A percentile compares a stretch with the other conserved stretches of the same genome.
phyloP scores from a whole-genome alignment of 2,888 invertebrate species.

The Synanthedon formicaeformis region DNA sequence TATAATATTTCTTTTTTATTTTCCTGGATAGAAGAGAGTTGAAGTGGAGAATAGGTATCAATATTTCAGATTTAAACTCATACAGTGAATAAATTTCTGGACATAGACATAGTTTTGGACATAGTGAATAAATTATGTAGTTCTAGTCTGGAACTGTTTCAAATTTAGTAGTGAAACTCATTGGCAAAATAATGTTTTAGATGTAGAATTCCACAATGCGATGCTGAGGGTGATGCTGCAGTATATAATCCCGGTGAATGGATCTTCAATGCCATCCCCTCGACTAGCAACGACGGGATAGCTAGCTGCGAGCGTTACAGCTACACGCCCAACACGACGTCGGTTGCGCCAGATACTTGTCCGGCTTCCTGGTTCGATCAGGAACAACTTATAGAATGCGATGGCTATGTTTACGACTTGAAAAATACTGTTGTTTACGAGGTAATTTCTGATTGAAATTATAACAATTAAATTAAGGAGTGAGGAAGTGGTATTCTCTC shows the following conservation, averaged over 20 bases:
- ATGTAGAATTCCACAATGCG: slow-evolving; percentile 67
- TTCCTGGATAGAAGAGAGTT: too few relatives aligned
- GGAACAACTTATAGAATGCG: slow-evolving; percentile 19
- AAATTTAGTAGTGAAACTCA: too few relatives aligned
- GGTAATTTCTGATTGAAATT: slow-evolving; percentile 15
- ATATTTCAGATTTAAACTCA: too few relatives aligned
- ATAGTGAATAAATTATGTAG: too few relatives aligned
- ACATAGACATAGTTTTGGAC: too few relatives aligned
- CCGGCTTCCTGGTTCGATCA: slow-evolving; percentile 32
- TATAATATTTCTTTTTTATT: too few relatives aligned
- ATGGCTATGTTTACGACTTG: slow-evolving; percentile 38
- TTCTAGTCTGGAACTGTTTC: too few relatives aligned
- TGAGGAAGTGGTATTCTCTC: not conserved
- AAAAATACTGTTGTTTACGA: slow-evolving; percentile 50
- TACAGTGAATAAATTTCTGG: too few relatives aligned
- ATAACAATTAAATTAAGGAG: too few relatives aligned
- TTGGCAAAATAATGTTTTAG: slow-evolving; percentile 20
- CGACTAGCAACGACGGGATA: slow-evolving; percentile 21
- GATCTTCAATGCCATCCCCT: slow-evolving; percentile 54
- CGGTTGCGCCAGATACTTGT: slow-evolving; percentile 19
- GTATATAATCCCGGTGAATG: slow-evolving; percentile 32
- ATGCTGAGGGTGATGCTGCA: slow-evolving; percentile 23
- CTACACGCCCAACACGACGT: slow-evolving; percentile 26
- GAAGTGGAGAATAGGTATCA: too few relatives aligned
- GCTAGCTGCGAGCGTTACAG: slow-evolving; percentile 60